phyloP scores from a whole-genome alignment of 2,888 invertebrate species.

The Ormia ochracea region DNA sequence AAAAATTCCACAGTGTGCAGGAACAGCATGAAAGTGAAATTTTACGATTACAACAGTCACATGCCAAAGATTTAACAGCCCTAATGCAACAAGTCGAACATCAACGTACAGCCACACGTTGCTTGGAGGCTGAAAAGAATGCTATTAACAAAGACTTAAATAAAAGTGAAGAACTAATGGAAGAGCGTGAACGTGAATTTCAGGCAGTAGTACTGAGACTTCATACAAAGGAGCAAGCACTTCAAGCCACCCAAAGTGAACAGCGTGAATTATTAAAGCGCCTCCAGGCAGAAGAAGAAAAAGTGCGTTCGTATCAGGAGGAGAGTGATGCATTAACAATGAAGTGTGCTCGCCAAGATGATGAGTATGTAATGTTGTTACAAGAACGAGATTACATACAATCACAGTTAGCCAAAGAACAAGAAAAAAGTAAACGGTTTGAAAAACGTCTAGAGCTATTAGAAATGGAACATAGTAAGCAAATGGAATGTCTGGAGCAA shows the following conservation, averaged over 20 bases:
- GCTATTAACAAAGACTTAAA: constrained; percentile 70
- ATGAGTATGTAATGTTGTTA: constrained; percentile 73
- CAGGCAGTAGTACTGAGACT: constrained; percentile 66
- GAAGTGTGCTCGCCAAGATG: constrained; percentile 74
- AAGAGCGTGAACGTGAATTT: constrained; percentile 73
- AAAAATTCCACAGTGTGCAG: constrained; percentile 75
- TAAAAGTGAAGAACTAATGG: constrained; percentile 72
- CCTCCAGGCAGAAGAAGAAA: constrained; percentile 67
- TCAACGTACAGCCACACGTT: constrained; percentile 67
- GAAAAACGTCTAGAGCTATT: constrained; percentile 85
- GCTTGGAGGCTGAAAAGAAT: constrained; percentile 67
- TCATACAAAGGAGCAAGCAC: constrained; percentile 70
- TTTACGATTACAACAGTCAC: constrained; percentile 74
- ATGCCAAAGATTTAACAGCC: constrained; percentile 70
- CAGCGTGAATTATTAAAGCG: constrained; percentile 68
- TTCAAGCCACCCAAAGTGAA: constrained; percentile 67
- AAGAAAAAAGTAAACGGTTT: constrained; percentile 84
- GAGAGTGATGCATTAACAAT: constrained; percentile 68
- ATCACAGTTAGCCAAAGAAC: constrained; percentile 80
- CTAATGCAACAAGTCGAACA: constrained; percentile 70
- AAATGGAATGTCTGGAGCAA: constrained; percentile 86
- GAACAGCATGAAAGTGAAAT: constrained; percentile 76
- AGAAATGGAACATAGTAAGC: constrained; percentile 89
- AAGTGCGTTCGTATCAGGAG: constrained; percentile 65
- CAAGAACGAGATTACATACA: constrained; percentile 76